Evolutionary conservation across 2,888 invertebrate species (phyloP).

Genomic region (Polydrusus pterygomalis): DNA sequence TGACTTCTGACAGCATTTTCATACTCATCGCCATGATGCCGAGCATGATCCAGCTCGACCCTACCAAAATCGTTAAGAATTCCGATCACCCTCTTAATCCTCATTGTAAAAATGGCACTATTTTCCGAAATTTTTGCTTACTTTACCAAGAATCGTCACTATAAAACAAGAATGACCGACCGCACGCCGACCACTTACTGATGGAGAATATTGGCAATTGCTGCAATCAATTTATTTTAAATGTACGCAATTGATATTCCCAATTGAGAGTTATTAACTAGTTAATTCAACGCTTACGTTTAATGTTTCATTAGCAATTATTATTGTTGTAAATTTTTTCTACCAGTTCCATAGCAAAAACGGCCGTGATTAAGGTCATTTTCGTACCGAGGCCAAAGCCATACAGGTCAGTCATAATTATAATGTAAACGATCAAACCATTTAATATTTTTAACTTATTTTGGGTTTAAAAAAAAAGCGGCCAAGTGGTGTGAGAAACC

Average conservation of each 20-base stretch:
- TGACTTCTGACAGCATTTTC: constrained; percentile 56
- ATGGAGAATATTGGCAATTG: constrained; percentile 29
- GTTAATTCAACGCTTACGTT: constrained; percentile 30
- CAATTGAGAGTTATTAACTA: constrained; percentile 40
- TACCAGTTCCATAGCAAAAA: neutral
- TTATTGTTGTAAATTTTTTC: neutral
- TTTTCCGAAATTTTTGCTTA: constrained; percentile 8
- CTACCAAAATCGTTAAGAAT: constrained; percentile 62
- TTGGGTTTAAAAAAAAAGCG: too few relatives aligned
- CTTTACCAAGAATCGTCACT: neutral
- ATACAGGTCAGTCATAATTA: too few relatives aligned
- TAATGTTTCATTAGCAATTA: neutral
- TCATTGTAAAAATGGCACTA: constrained; percentile 56
- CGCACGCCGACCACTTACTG: constrained; percentile 13
- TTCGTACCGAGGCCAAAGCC: too few relatives aligned
- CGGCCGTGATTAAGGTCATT: neutral
- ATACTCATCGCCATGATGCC: constrained; percentile 53
- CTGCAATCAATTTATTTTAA: constrained; percentile 29
- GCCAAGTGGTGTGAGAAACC: too few relatives aligned
- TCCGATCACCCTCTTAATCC: constrained; percentile 61
- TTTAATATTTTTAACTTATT: neutral
- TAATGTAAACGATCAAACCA: too few relatives aligned
- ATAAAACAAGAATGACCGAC: constrained; percentile 1
- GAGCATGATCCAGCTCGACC: constrained; percentile 56
- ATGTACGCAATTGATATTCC: constrained; percentile 37